A percentile compares a stretch with the other conserved stretches of the same genome.
Evolutionary conservation across 2,797 vertebrate genomes (phyloP).

Genomic region (Macropodus opercularis): DNA sequence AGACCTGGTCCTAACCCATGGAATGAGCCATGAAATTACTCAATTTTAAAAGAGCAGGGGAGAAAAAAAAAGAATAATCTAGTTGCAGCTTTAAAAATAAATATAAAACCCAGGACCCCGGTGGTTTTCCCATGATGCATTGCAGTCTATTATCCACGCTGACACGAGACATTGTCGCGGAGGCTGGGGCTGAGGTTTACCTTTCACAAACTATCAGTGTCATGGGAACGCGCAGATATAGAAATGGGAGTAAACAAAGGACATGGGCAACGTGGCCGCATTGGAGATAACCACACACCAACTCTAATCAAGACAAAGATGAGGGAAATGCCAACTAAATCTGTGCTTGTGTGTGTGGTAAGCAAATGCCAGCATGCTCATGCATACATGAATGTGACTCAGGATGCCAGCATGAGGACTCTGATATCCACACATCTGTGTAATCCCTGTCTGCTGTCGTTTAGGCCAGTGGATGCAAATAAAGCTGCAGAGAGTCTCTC

Average conservation of each 20-base stretch:
- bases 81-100: conserved; percentile 65
- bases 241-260: conserved; percentile 48
- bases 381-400: conserved; percentile 46
- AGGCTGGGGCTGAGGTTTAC: conserved; percentile 60
- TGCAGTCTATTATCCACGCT: conserved; percentile 67
- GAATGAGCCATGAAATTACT: conserved; percentile 82
- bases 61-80: conserved; percentile 28
- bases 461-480: conserved; percentile 36
- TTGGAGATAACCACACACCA: conserved; percentile 40
- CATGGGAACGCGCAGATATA: conserved; percentile 36
- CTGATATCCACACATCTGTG: conserved; percentile 47
- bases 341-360: conserved; percentile 22
- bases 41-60: conserved; percentile 59
- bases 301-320: conserved; percentile 39
- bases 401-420: conserved; percentile 35
- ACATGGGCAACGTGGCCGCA: conserved; percentile 34
- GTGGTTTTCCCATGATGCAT: conserved; percentile 64
- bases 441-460: conserved; percentile 46
- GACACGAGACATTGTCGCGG: conserved; percentile 59
- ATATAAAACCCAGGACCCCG: conserved; percentile 58
- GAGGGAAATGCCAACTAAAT: conserved; percentile 34
- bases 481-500: conserved; percentile 31
- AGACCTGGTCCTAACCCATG: conserved; percentile 60
- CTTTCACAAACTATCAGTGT: conserved; percentile 66
- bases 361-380: conserved; percentile 18